A percentile compares a stretch with the other conserved stretches of the same genome.
These are phyloP conservation scores for Bovichtus diacanthus DNA, from an alignment of 2,797 vertebrate species.

Conservation along the genomic window DNA sequence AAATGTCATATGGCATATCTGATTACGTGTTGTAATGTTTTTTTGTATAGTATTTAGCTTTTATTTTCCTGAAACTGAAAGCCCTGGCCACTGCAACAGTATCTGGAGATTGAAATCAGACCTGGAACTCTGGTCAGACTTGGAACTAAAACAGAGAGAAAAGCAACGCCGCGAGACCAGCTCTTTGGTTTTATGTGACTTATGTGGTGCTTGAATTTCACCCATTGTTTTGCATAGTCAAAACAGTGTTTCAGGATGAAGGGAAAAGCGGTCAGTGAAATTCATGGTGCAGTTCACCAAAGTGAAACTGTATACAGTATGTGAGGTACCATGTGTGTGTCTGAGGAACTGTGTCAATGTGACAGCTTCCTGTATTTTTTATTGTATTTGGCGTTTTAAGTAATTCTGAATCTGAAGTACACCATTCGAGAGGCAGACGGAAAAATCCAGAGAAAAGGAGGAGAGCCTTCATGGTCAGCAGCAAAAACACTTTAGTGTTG, in stretches of 20 bases:
- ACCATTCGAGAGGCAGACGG: slow-evolving; percentile 30
- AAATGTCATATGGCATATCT: slow-evolving; percentile 81
- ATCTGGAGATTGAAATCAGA: slow-evolving; percentile 85
- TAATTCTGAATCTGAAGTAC: slow-evolving; percentile 46
- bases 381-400: slow-evolving; percentile 62
- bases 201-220: slow-evolving; percentile 76
- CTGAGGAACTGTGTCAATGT: slow-evolving; percentile 21
- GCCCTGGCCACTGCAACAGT: slow-evolving; percentile 72
- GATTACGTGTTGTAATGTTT: slow-evolving; percentile 75
- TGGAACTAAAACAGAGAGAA: slow-evolving; percentile 74
- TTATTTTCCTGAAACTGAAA: slow-evolving; percentile 68
- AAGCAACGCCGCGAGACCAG: slow-evolving; percentile 66
- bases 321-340: slow-evolving; percentile 54
- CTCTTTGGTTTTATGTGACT: slow-evolving; percentile 74
- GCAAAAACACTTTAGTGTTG: slow-evolving; percentile 6
- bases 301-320: slow-evolving; percentile 65
- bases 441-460: slow-evolving; percentile 6
- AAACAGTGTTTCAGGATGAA: slow-evolving; percentile 73
- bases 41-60: slow-evolving; percentile 55
- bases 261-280: slow-evolving; percentile 64
- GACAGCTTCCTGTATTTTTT: slow-evolving; percentile 39
- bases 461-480: slow-evolving; percentile 14
- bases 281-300: slow-evolving; percentile 66
- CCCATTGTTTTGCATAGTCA: slow-evolving; percentile 79
- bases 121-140: slow-evolving; percentile 79